Evolutionary conservation across 1,140 invertebrate genomes (phyloP), one percentile per base, ranked within the genome.

Genomic region (Saccostrea glomerata): DNA sequence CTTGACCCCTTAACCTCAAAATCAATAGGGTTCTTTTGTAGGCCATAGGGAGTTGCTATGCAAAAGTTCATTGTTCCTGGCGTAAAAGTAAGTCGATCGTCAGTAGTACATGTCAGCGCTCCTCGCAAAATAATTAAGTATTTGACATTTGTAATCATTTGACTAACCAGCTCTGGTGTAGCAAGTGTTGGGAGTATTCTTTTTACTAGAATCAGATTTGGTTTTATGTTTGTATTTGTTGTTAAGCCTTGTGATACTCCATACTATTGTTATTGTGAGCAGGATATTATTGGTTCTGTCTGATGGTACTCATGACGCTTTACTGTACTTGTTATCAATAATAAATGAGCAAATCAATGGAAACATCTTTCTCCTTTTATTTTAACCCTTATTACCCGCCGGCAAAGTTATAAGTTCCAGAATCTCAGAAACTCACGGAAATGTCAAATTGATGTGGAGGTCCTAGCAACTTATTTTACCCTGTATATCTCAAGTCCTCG

Each of bases 241-340:
- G 70, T 77, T 77, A 77, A 77, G 70, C 70, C 70, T 77, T 77
- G 70, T 77, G 70, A 77, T 77, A 77, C 70, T 77, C 70, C 70
- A 77, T 77, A 77, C 70, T 77, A 30, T 77, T 77, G 70, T 77
- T 77, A 77, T 77, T 30, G 70, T 77, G 70, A 77, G 70, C 70
- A 77, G 70, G 36, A 77, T 77, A 77, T 77, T 77, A 77, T 25
- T 77, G 70, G 70, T 77, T 77, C 70, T 77, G 70, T 77, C 70
- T 40, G 70, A 77, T 77, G 70, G 70, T 77, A 77, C 30, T 77
- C 70, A 77, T 77, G 70, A 77, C 70, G 70, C 70, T 77, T 77
- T 77, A 36, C 25, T 77, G 70, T 77, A 77, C 23, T 36, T 77
- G 70, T 77, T 77, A 77, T 77, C 25, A 77, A 77, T 25, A 77